Percentiles rank a stretch among this genome's conserved stretches.
phyloP scores from a whole-genome alignment of 2,113 vertebrate species.

The Gracilinanus agilis region DNA sequence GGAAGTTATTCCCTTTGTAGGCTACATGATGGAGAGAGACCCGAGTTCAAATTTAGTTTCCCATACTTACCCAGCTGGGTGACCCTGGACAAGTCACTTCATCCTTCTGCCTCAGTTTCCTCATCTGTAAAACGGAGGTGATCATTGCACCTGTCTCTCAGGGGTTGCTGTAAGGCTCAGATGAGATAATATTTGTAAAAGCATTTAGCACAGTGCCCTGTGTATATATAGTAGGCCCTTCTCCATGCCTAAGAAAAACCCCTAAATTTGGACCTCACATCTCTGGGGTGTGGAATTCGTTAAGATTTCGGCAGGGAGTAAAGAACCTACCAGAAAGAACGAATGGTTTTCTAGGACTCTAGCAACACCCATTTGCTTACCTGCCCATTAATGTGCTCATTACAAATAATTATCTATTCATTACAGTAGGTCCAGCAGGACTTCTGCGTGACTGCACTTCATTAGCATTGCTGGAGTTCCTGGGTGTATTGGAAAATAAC shows the following conservation, averaged over 20 bases:
- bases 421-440: not conserved
- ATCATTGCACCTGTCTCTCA: not conserved
- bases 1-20: not conserved
- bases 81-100: not conserved
- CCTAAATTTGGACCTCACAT: not conserved
- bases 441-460: not conserved
- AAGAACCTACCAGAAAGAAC: not conserved
- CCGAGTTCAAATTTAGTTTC: not conserved
- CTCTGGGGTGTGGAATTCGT: not conserved
- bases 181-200: not conserved
- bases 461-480: not conserved
- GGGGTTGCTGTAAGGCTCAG: not conserved
- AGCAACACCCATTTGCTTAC: conserved; percentile 7
- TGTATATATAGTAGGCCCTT: not conserved
- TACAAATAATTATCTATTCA: conserved; percentile 2
- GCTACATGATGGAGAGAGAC: not conserved
- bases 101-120: not conserved
- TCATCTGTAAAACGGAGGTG: not conserved
- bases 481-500: conserved; percentile 8
- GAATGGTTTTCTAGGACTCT: not conserved
- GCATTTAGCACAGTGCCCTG: not conserved
- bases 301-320: not conserved
- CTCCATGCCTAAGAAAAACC: not conserved
- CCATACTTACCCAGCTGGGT: too few relatives aligned
- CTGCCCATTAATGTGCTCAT: not conserved